Base-by-base conservation (phyloP, 2,797 vertebrate species). In the Tamandua tetradactyla region DNA sequence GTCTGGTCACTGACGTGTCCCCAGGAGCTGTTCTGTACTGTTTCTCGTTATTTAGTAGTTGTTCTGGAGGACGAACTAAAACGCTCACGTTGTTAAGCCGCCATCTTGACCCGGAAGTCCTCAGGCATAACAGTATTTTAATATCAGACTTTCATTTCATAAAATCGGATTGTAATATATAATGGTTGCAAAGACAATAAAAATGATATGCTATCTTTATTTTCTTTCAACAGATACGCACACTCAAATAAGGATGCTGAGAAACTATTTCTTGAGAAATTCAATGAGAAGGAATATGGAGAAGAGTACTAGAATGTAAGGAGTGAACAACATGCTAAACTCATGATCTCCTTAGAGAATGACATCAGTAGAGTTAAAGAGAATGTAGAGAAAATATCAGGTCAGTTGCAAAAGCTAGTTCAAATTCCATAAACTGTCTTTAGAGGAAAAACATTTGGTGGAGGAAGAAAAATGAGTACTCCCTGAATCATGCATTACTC, bases 261-360 rank as follows among this genome's bases (percentile, higher is more conserved):
- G 72, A 96, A 98, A 87, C 92, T 87, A 61, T 97, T 98, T 95
- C 62, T 89, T 71, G 95, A 94, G 87, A 97, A 98, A 94, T 96
- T 97, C 69, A 15, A 1, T 4, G 98, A 99, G 96, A 97, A 97
- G 91, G 97, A 98, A 92, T 97, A 98, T 71, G 98, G 98, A 98
- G 97, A 98, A 81, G 97, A 98, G 25, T 99, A 99, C 92, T 98
- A 98, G 98, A 98, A 98, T 1, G 94, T 98, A 1, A 98, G 98
- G 59, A 98, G 98, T 72, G 68, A 94, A 64, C 96, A 94, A 35
- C 97, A 99, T 1, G 96, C 96, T 47, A 94, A 97, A 22, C 98
- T 96, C 81, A 98, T 99, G 55, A 64, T 59, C 71, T 96, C 94
- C 74, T 97, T 99, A 93, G 97, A 98, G 93, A 96, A 97, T 27